phyloP scores from a whole-genome alignment of 2,888 invertebrate species.

The Gonocerus acuteangulatus region DNA sequence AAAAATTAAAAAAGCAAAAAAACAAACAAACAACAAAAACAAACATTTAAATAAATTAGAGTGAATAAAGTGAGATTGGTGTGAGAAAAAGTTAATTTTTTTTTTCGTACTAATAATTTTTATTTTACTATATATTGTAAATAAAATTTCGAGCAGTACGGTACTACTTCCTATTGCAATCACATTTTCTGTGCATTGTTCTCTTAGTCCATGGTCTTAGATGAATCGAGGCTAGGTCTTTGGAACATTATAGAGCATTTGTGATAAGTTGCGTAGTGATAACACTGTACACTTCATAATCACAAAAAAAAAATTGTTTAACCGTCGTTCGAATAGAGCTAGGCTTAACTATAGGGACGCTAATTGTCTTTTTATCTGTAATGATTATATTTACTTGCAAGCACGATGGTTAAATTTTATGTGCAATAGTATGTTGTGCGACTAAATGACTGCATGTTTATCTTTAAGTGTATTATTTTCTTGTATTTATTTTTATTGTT shows the following conservation, averaged over 20 bases:
- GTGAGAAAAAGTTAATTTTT: neutral
- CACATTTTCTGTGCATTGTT: constrained; percentile 8
- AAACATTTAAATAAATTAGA: constrained; percentile 16
- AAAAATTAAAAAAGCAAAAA: too few relatives aligned
- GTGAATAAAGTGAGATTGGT: constrained; percentile 18
- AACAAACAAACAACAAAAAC: too few relatives aligned
- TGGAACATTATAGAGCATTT: neutral
- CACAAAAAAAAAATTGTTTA: neutral
- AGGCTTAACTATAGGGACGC: constrained; percentile 3
- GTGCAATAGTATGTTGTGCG: constrained; percentile 1
- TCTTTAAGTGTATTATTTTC: too few relatives aligned
- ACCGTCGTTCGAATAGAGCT: constrained; percentile 4
- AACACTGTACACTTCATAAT: constrained; percentile 2
- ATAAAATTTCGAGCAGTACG: constrained; percentile 23
- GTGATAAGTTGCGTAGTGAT: constrained; percentile 16
- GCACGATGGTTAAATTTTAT: constrained; percentile 4
- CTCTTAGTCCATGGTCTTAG: neutral
- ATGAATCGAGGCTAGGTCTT: neutral
- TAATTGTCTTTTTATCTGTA: neutral
- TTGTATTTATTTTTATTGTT: too few relatives aligned
- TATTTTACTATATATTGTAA: constrained; percentile 13
- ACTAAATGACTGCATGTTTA: too few relatives aligned
- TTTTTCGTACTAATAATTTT: constrained; percentile 1
- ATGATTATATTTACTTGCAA: neutral
- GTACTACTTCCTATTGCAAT: constrained; percentile 25